Evolutionary conservation across 2,113 vertebrate genomes (phyloP).

Genomic region (Dascyllus trimaculatus): DNA sequence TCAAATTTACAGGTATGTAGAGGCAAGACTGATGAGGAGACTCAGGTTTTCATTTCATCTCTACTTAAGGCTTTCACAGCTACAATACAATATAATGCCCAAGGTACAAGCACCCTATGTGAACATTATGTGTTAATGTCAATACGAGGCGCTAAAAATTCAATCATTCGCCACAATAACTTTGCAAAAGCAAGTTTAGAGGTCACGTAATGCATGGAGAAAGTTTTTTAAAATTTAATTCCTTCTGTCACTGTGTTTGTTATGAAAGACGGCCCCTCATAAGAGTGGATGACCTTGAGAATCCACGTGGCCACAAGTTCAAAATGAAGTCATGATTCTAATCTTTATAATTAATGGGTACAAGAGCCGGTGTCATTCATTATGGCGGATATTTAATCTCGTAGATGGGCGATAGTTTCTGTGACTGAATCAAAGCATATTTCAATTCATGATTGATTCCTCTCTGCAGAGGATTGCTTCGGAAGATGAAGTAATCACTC

Average conservation of each 20-base stretch:
- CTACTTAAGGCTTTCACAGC: conserved; percentile 54
- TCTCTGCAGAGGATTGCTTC: conserved; percentile 33
- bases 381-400: conserved; percentile 71
- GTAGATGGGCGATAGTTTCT: conserved; percentile 60
- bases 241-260: neutral
- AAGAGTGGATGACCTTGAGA: conserved; percentile 61
- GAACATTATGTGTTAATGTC: conserved; percentile 27
- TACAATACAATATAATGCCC: conserved; percentile 60
- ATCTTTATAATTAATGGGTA: conserved; percentile 72
- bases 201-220: neutral
- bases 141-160: conserved; percentile 16
- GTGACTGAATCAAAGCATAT: conserved; percentile 64
- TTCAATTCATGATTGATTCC: conserved; percentile 69
- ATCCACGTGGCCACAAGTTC: conserved; percentile 28
- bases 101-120: conserved; percentile 25
- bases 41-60: conserved; percentile 76
- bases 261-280: conserved; percentile 10
- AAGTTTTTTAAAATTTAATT: conserved; percentile 8
- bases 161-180: conserved; percentile 14
- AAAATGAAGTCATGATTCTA: conserved; percentile 69
- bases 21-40: conserved; percentile 80
- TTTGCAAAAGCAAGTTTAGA: neutral
- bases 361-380: conserved; percentile 67
- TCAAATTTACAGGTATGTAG: conserved; percentile 83
- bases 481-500: conserved; percentile 65